Base-by-base conservation (phyloP, 2,797 vertebrate genomes). In the Chaunax sp. region DNA sequence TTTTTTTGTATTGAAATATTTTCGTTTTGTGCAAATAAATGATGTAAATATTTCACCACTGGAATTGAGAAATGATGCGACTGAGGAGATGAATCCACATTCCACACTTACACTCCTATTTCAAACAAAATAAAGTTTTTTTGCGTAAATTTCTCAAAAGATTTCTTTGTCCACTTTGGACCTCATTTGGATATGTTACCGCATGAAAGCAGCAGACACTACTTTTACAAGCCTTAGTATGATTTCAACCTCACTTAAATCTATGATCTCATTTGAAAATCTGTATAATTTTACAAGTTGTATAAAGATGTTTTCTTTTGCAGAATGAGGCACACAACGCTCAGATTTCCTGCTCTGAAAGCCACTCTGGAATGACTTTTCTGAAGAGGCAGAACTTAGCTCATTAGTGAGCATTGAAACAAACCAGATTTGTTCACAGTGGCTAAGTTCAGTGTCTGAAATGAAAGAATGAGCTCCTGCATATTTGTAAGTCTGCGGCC, bases 381-480 rank as follows among this genome's bases (percentile, higher is more conserved):
- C 88, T 89, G 76, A 78, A 90, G 92, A 89, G 77, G 69, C 90
- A 90, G 92, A 90, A 87, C 87, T 93, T 93, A 93, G 92, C 83
- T 92, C 87, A 92, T 86, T 85, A 78, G 92, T 91, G 92, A 94
- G 90, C 93, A 93, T 90, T 81, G 78, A 82, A 74, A 74, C 72
- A 73, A 76, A 62, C 16, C 57, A 59, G 60, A 82, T 66, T 91
- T 92, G 92, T 93, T 93, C 92, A 93, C 92, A 93, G 92, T 92
- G 92, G 91, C 91, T 93, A 93, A 93, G 92, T 92, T 93, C 91
- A 92, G 91, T 84, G 72, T 91, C 92, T 87, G 80, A 87, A 84
- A 86, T 82, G 90, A 91, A 90, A 87, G 70, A 85, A 79, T 76
- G 61, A 81, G 44, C 82, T 65, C 49, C 56, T 3, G 43, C 64